Conservation (phyloP, 2,888 invertebrate genomes). For the Blastobasis adustella region DNA sequence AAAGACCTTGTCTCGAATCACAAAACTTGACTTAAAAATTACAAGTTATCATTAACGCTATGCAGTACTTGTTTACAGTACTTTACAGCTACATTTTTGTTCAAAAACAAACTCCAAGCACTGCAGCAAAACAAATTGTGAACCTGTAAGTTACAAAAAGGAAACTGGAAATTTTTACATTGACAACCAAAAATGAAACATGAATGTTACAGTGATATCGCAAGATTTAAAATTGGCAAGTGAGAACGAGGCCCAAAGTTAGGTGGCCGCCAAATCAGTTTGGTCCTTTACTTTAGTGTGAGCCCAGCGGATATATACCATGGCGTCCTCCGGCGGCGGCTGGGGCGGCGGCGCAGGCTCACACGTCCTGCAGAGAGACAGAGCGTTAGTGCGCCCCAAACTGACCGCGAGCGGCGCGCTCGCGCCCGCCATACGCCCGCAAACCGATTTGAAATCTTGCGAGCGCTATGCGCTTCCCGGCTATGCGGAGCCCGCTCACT, state of each 20-base stretch:
- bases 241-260: conserved; percentile 72
- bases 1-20: conserved; percentile 45
- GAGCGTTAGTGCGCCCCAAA: conserved; percentile 72
- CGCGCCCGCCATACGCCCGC: conserved; percentile 35
- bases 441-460: conserved; percentile 72
- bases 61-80: conserved; percentile 76
- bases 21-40: conserved; percentile 68
- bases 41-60: conserved; percentile 65
- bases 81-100: conserved; percentile 72
- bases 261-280: conserved; percentile 73
- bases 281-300: conserved; percentile 73
- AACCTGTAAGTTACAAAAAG: conserved; percentile 74
- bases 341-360: conserved; percentile 72
- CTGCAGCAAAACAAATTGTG: conserved; percentile 75
- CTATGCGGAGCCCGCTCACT: conserved; percentile 24
- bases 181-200: conserved; percentile 62
- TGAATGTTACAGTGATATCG: conserved; percentile 69
- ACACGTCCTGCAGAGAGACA: conserved; percentile 74
- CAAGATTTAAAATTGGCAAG: conserved; percentile 73
- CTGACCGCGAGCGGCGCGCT: conserved; percentile 35
- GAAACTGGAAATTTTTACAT: conserved; percentile 67
- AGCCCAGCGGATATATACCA: conserved; percentile 73
- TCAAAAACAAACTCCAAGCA: conserved; percentile 73
- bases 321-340: conserved; percentile 67
- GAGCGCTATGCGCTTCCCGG: conserved; percentile 30